phyloP scores from a whole-genome alignment of 2,113 vertebrate species.

The Aythya baeri region DNA sequence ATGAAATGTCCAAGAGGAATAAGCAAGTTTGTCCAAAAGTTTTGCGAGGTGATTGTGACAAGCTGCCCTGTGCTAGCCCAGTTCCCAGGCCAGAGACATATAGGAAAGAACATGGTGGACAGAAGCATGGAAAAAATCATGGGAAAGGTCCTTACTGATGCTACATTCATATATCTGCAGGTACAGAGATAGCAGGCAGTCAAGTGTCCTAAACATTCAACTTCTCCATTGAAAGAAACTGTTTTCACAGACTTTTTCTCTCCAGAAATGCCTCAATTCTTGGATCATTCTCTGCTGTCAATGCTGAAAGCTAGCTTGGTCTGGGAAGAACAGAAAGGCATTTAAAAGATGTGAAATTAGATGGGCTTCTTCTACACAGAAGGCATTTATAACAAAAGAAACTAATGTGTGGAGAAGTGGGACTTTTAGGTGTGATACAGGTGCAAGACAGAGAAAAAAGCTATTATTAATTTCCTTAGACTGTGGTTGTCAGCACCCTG shows the following conservation, averaged over 20 bases:
- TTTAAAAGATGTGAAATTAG: neutral
- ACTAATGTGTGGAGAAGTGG: neutral
- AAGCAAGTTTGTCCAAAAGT: neutral
- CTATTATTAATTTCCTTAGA: neutral
- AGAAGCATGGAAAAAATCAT: neutral
- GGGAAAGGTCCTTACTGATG: neutral
- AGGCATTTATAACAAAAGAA: neutral
- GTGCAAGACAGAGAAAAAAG: neutral
- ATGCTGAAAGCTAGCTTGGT: neutral
- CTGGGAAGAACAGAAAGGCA: neutral
- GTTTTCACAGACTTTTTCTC: neutral
- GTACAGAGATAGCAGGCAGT: neutral
- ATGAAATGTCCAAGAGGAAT: neutral
- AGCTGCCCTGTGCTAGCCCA: neutral
- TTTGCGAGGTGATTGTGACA: rapidly evolving
- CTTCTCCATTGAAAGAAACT: conserved; percentile 17
- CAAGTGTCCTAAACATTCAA: neutral
- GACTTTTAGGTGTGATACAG: neutral
- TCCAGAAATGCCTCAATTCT: conserved; percentile 47
- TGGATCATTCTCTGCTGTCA: neutral
- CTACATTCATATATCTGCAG: neutral
- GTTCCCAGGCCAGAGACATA: neutral
- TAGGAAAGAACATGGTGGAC: neutral
- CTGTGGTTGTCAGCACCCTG: neutral
- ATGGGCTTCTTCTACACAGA: neutral